These are phyloP conservation scores for Myotis daubentonii DNA, from an alignment of 2,797 vertebrate species.

Conservation along the genomic window DNA sequence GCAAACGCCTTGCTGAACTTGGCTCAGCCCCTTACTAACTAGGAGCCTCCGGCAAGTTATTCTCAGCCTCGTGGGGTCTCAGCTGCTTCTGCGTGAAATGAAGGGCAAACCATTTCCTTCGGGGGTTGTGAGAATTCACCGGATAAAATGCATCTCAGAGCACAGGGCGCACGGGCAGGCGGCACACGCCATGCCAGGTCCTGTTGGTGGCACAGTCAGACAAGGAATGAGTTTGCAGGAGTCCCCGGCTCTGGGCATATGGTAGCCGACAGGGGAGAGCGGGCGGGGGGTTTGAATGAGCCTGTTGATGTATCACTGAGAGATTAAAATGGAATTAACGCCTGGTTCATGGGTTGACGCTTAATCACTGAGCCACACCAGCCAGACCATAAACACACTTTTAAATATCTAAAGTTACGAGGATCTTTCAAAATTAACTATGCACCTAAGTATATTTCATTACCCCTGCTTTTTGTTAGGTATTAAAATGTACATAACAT, in stretches of 20 bases:
- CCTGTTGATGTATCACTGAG: neutral
- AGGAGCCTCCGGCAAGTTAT: neutral
- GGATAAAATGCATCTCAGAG: neutral
- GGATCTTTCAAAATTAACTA: neutral
- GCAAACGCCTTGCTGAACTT: neutral
- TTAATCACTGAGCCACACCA: too few species aligned
- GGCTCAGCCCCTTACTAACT: neutral
- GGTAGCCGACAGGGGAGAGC: neutral
- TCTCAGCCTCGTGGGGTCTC: neutral
- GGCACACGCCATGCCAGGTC: neutral
- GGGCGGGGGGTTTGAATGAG: neutral
- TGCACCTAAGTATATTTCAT: neutral
- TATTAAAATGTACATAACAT: neutral
- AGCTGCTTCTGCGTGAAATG: neutral
- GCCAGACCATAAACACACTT: neutral
- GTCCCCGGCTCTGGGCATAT: neutral
- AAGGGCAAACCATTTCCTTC: neutral
- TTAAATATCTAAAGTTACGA: neutral
- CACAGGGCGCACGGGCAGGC: neutral
- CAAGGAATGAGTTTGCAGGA: neutral
- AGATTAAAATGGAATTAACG: neutral
- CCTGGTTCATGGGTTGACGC: neutral
- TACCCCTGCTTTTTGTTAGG: neutral
- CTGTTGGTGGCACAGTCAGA: neutral
- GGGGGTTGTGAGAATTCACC: neutral